phyloP scores from a whole-genome alignment of 2,888 invertebrate species.

The Drosophila putrida region DNA sequence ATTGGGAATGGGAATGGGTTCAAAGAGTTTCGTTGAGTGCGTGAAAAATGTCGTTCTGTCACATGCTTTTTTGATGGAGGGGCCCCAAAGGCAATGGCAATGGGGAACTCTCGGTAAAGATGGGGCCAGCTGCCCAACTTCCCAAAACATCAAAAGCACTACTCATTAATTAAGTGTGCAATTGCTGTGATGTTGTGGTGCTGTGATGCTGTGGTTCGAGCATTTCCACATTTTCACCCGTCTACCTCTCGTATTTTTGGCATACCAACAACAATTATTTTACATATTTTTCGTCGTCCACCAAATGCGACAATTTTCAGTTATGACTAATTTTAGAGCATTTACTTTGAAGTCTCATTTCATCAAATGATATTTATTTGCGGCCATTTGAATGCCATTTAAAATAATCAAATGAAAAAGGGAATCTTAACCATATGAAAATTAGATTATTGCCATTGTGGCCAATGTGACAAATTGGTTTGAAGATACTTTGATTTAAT shows the following conservation, averaged over 20 bases:
- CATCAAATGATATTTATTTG: constrained; percentile 34
- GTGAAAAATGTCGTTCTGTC: constrained; percentile 78
- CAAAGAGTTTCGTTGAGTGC: constrained; percentile 72
- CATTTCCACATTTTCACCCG: constrained; percentile 33
- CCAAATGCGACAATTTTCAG: constrained; percentile 46
- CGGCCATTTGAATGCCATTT: constrained; percentile 18
- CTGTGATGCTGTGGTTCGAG: constrained; percentile 8
- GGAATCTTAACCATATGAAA: background rate
- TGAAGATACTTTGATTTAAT: constrained; percentile 17
- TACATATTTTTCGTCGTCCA: constrained; percentile 41
- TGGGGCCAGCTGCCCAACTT: constrained; percentile 65
- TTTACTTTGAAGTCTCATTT: constrained; percentile 68
- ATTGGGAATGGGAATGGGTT: constrained; percentile 41
- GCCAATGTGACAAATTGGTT: constrained; percentile 34
- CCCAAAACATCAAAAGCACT: constrained; percentile 78
- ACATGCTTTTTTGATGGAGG: constrained; percentile 48
- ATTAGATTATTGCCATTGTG: constrained; percentile 6
- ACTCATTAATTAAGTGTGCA: constrained; percentile 85
- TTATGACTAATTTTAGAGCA: constrained; percentile 69
- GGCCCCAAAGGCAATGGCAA: background rate
- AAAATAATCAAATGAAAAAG: constrained; percentile 8
- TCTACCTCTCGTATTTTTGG: constrained; percentile 58
- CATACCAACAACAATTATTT: constrained; percentile 31
- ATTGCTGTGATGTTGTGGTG: constrained; percentile 56
- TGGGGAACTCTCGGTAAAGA: constrained; percentile 5